Evolutionary conservation across 2,113 vertebrate species (phyloP).

Genomic region (Limanda limanda): DNA sequence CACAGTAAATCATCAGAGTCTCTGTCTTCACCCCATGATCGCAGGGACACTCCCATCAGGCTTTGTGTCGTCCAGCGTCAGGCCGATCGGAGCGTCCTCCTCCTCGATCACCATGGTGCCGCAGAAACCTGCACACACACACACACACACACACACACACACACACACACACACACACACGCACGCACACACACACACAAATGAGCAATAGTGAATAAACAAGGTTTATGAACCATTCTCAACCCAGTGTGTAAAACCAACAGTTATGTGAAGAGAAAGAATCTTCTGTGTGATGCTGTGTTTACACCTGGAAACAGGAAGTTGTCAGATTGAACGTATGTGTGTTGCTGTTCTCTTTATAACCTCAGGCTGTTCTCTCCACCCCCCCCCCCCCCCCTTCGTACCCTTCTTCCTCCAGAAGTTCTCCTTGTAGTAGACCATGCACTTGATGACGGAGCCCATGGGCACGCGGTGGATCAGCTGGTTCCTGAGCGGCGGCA

Average conservation of each 20-base stretch:
- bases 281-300: no score
- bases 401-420: conserved; percentile 96
- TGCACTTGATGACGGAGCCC: conserved; percentile 98
- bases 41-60: conserved; percentile 91
- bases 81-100: conserved; percentile 89
- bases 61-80: conserved; percentile 96
- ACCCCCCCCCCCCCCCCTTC: no score
- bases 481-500: conserved; percentile 94
- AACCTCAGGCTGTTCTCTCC: no score
- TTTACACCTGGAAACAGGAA: no score
- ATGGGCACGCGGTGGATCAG: conserved; percentile 93
- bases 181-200: no score
- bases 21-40: conserved; percentile 90
- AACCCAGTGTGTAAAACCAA: no score
- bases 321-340: no score
- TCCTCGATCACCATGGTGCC: conserved; percentile 97
- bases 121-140: conserved; percentile 86
- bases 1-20: no score
- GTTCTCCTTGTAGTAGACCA: conserved; percentile 95
- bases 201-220: no score
- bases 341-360: no score
- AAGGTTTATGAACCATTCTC: no score
- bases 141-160: conserved; percentile 42
- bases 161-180: conserved; percentile 6
- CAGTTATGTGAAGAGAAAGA: no score